Conservation (phyloP, 2,888 invertebrate genomes). For the Lasiommata megera region DNA sequence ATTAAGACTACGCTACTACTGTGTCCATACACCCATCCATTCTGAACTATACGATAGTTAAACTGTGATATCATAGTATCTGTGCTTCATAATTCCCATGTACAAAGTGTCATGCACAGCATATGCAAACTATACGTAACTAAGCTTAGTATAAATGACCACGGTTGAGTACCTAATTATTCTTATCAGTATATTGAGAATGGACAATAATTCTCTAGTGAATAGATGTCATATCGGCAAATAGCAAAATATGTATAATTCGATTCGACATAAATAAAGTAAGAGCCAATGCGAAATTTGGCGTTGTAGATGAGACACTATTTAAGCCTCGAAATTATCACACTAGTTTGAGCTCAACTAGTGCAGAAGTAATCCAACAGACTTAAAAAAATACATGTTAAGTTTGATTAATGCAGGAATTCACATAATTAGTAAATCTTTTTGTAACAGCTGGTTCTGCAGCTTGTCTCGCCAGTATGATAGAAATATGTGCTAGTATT, state of each 20-base stretch:
- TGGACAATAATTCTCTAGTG: constrained; percentile 5
- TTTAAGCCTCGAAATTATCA: too few species aligned
- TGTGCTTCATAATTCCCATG: constrained; percentile 1
- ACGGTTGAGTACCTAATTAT: neutral
- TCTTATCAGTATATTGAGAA: neutral
- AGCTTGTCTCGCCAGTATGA: too few species aligned
- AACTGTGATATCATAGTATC: neutral
- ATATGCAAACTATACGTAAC: constrained; percentile 4
- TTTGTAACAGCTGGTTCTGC: too few species aligned
- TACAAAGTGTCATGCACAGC: constrained; percentile 3
- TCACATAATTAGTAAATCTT: too few species aligned
- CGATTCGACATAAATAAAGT: neutral
- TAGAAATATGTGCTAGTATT: too few species aligned
- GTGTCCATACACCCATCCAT: too few species aligned
- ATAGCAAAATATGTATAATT: constrained; percentile 2
- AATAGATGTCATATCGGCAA: constrained; percentile 1
- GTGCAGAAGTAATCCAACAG: too few species aligned
- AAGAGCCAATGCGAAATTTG: neutral
- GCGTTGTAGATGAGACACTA: neutral
- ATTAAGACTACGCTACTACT: too few species aligned
- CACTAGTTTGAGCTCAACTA: too few species aligned
- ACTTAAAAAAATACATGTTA: too few species aligned
- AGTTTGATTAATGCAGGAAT: too few species aligned
- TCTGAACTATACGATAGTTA: neutral
- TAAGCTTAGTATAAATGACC: neutral